Evolutionary conservation across 2,113 vertebrate genomes (phyloP), one percentile per base, ranked within the genome.

Genomic region (Kryptolebias marmoratus): DNA sequence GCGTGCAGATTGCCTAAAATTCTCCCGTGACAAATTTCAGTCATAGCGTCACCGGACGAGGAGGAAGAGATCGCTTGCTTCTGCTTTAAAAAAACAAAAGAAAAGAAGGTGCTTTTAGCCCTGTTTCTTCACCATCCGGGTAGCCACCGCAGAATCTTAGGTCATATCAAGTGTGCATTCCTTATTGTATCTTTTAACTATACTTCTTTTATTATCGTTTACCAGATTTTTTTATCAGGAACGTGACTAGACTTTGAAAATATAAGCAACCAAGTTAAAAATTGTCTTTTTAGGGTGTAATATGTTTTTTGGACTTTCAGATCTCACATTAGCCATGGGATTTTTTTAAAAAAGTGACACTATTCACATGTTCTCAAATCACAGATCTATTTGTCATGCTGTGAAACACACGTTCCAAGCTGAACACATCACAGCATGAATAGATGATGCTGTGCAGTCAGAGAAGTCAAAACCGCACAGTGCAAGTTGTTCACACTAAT

Each of bases 371-470:
- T 58, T 58, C 56, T 18, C 36, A 36, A 39, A 58, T 30, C 18
- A 18, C 56, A 32, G 5, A 58, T 11, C 15, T 36, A n/a, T 58
- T n/a, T 42, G 57, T 59, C 57, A 42, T 12, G 36, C 57, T 59
- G 57, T 59, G 57, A 59, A 59, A n/a, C 31, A 59, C 57, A 42
- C 32, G 42, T 42, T 42, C 57, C 42, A 4, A 42, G n/a, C 57
- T 42, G 57, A 59, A 32, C 18, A 31, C 36, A 22, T 42, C 57
- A n/a, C 57, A 59, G 32, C n/a, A 12, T 42, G 36, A 12, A 11
- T 6, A n/a, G 18, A 59, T 30, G 28, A 53, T 27, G 5, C 28
- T 56, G 28, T 15, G 10, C 5, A 31, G 28, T 56, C 31, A 13
- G 36, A 59, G 15, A 30, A 22, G 53, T 13, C 11, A n/a, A 10